phyloP scores from a whole-genome alignment of 2,888 invertebrate species.

The Phengaris arion region DNA sequence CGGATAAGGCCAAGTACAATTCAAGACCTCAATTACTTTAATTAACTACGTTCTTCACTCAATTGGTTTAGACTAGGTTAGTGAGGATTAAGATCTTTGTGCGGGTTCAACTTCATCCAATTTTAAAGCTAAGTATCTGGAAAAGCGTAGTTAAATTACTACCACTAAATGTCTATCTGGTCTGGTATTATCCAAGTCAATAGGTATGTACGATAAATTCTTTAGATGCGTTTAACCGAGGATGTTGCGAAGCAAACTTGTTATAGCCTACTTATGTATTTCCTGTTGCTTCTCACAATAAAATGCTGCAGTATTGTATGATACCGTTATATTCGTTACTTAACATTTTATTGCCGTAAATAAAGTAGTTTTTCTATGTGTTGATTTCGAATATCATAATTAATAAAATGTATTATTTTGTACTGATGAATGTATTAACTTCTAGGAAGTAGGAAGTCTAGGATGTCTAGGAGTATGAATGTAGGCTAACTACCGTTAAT shows the following conservation, averaged over 20 bases:
- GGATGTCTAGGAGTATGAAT: background rate
- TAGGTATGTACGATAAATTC: constrained; percentile 1
- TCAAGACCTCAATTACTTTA: background rate
- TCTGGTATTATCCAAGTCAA: background rate
- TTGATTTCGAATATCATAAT: background rate
- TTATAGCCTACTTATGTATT: constrained; percentile 6
- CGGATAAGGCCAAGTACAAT: background rate
- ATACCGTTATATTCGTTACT: background rate
- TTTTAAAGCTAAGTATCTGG: too few relatives aligned
- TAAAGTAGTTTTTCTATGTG: background rate
- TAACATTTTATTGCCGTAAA: constrained; percentile 12
- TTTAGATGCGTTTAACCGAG: background rate
- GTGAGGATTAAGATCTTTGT: background rate
- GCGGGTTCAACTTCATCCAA: background rate
- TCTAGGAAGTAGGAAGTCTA: background rate
- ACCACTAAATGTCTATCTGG: too few relatives aligned
- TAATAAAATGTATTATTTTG: background rate
- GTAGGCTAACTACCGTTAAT: background rate
- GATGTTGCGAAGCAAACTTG: constrained; percentile 12
- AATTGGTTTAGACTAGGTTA: background rate
- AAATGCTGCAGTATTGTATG: constrained; percentile 4
- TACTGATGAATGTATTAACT: background rate
- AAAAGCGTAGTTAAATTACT: too few relatives aligned
- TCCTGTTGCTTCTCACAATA: constrained; percentile 14
- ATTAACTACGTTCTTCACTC: background rate